Base-by-base conservation (phyloP, 1,140 invertebrate genomes). In the Aethina tumida region DNA sequence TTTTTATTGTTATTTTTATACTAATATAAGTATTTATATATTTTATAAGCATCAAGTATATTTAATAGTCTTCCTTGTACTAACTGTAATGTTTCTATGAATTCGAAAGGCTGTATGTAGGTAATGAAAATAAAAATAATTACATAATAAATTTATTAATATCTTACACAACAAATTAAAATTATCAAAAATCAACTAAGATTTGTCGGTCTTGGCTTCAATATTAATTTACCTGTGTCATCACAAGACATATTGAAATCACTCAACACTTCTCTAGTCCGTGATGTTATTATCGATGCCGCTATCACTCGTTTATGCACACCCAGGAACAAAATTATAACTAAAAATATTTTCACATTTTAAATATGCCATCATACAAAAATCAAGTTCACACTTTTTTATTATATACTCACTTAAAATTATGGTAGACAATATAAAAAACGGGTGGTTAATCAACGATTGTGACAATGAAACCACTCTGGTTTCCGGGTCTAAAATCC, bases 221-320 rank as follows among this genome's bases (percentile, higher is more conserved):
- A 62, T 46, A 93, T 91, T 9, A 92, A 65, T 64, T 91, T 90
- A 43, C 91, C 90, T 35, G 88, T 92, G 57, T 97, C 92, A 66
- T 97, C 93, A 69, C 91, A 97, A 28, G 88, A 95, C 90, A 97
- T 95, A 61, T 95, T 97, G 60, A 96, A 98, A 63, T 97, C 92
- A 20, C 78, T 78, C 16, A 98, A 72, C 0, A 97, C 92, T 24
- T 73, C 77, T 26, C 92, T 70, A 16, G 90, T 90, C 43, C 94
- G 68, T 2, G 86, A 79, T 2, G 91, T 92, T 47, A 98, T 91
- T 56, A 98, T 97, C 50, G 88, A 91, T 7, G 93, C 90, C 9
- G 93, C 92, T 40, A 97, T 91, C 0, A 98, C 92, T 60, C 89
- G 73, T 63, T 90, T 87, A 60, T 97, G 94, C 27, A 97, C 88